Evolutionary conservation across 2,888 invertebrate genomes (phyloP).

Genomic region (Leptinotarsa rubiginosa): DNA sequence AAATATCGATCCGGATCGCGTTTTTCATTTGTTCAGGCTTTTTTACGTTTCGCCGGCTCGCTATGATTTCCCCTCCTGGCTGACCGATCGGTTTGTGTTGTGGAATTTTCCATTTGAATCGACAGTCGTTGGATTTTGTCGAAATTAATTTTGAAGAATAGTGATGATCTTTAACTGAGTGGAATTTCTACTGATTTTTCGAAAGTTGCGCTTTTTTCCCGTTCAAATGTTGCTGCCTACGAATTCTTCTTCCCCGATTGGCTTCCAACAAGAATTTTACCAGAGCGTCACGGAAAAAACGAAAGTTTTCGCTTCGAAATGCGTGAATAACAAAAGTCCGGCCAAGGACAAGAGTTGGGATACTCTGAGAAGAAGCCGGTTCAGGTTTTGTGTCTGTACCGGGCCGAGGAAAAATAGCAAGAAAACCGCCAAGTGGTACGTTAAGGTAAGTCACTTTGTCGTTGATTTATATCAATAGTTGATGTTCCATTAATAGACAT

Average conservation of each 20-base stretch:
- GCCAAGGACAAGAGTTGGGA: constrained; percentile 53
- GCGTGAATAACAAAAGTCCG: constrained; percentile 53
- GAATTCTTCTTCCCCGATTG: constrained; percentile 55
- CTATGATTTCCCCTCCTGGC: constrained; percentile 18
- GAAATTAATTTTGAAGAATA: not conserved
- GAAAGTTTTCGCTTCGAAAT: constrained; percentile 60
- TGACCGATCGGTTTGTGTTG: not conserved
- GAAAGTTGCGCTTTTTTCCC: not conserved
- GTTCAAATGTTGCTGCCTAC: constrained; percentile 61
- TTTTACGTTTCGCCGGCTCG: constrained; percentile 10
- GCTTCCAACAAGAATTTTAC: constrained; percentile 61
- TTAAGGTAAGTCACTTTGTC: constrained; percentile 73
- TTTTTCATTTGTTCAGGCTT: constrained; percentile 13
- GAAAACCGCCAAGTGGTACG: constrained; percentile 76
- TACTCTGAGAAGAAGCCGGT: constrained; percentile 53
- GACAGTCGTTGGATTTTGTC: not conserved
- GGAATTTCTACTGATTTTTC: not conserved
- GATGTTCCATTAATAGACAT: not conserved
- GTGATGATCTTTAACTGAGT: constrained; percentile 2
- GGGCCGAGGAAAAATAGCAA: constrained; percentile 66
- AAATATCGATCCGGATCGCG: constrained; percentile 26
- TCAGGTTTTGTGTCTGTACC: constrained; percentile 63
- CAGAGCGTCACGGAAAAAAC: constrained; percentile 60
- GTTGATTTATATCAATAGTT: not conserved
- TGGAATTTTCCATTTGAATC: not conserved